Percentiles rank a stretch among this genome's conserved stretches.
Conservation (phyloP, 2,113 vertebrate genomes). For the Brachypodius melanocephalos region DNA sequence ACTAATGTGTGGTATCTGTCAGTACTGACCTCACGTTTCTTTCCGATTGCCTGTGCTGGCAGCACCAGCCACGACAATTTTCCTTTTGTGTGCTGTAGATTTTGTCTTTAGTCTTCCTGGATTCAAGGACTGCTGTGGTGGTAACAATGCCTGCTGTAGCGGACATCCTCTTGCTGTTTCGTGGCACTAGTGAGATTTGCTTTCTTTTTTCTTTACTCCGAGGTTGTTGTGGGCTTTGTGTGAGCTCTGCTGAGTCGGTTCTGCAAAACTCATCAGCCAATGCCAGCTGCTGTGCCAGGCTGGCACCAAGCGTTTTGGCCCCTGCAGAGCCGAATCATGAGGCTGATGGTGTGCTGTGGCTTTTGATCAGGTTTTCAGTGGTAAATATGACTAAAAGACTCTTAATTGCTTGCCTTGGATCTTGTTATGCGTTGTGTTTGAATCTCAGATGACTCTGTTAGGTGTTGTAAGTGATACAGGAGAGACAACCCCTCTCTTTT, state of each 20-base stretch:
- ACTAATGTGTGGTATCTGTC: neutral
- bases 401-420: neutral
- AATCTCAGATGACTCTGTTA: neutral
- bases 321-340: neutral
- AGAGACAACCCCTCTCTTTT: neutral
- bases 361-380: neutral
- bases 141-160: neutral
- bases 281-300: neutral
- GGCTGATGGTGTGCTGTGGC: neutral
- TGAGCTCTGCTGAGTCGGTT: neutral
- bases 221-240: neutral
- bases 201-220: neutral
- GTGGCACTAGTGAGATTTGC: neutral
- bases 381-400: neutral
- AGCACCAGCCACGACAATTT: neutral
- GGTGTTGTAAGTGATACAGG: neutral
- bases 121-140: neutral
- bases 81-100: neutral
- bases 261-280: neutral
- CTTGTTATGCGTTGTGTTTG: neutral
- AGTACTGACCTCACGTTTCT: neutral
- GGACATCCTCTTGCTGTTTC: neutral
- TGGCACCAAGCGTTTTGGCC: neutral
- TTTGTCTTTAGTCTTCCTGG: neutral
- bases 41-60: neutral